Evolutionary conservation across 1,140 invertebrate genomes (phyloP), one percentile per base, ranked within the genome.

Genomic region (Aphis craccivora): DNA sequence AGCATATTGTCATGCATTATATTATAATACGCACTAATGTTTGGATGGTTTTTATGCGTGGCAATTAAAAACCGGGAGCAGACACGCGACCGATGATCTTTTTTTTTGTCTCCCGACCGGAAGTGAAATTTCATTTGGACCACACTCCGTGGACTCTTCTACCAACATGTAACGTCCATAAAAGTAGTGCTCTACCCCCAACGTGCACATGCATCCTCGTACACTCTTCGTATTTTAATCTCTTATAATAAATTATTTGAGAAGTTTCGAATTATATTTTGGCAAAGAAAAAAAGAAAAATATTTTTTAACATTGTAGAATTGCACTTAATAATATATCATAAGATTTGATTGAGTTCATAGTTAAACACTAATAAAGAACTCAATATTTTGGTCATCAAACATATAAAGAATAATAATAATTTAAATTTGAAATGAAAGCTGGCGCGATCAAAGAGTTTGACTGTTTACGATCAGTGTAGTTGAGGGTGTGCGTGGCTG

Each of bases 31-130:
- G 18, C 60, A 76, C 30, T 76, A n/a, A 5, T 2, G 60, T 76
- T n/a, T 76, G 30, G n/a, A 5, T 53, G 89, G 89, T 90, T 90
- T 90, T 90, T 43, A 76, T 5, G 89, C 40, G 83, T 22, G 30
- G n/a, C 89, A 90, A 90, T 90, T 90, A 90, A 90, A 89, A 90
- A 90, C n/a, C 48, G 53, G 30, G 20, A 0, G n/a, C 48, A 30
- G 53, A 60, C 89, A 90, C 89, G 89, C 53, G 89, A 90, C 89
- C 89, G 53, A 35, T 40, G n/a, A 37, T 83, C 37, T 43, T 40
- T 40, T 60, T 60, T 60, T 53, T 35, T 18, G 51, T 55, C n/a
- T 30, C 37, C 53, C 48, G 88, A 89, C n/a, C 30, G 88, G 48
- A 37, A 23, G 35, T 0, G 11, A 67, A 67, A 67, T 67, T 67